Percentiles rank a stretch among this genome's conserved stretches.
Evolutionary conservation across 2,113 vertebrate species (phyloP).

Genomic region (Stercorarius parasiticus): DNA sequence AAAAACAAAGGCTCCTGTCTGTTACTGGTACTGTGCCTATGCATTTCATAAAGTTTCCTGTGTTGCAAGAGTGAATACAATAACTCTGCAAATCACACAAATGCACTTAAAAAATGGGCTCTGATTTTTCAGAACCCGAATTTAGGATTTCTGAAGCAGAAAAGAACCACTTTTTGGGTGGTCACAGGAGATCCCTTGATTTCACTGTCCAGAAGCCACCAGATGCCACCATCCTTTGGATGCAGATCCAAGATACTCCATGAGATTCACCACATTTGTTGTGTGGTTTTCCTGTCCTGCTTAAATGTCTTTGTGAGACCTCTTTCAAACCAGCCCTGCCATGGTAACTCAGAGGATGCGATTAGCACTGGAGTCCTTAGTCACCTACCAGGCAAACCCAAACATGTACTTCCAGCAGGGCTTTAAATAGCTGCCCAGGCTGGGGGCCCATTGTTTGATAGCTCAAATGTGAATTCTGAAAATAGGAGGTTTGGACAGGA

Average conservation of each 20-base stretch:
- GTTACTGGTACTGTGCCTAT: background rate
- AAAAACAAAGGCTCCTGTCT: background rate
- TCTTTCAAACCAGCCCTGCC: background rate
- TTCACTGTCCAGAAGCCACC: background rate
- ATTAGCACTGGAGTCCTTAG: background rate
- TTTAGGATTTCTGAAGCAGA: background rate
- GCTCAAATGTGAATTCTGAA: conserved; percentile 25
- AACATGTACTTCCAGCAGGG: conserved; percentile 1
- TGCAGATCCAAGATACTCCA: background rate
- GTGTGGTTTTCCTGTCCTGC: background rate
- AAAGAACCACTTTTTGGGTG: background rate
- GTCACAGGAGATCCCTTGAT: background rate
- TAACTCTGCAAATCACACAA: background rate
- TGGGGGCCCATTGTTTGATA: conserved; percentile 63
- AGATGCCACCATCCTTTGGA: background rate
- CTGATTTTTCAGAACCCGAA: background rate
- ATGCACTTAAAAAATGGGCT: accelerated
- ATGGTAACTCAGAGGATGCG: background rate
- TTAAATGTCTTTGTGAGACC: background rate
- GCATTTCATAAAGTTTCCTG: background rate
- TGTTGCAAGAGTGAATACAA: background rate
- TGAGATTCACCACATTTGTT: background rate
- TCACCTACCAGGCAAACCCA: background rate
- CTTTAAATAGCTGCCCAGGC: conserved; percentile 43
- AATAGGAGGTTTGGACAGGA: conserved; percentile 64